These are phyloP conservation scores for Anthoptus insignis DNA, from an alignment of 2,888 invertebrate genomes.

Conservation along the genomic window DNA sequence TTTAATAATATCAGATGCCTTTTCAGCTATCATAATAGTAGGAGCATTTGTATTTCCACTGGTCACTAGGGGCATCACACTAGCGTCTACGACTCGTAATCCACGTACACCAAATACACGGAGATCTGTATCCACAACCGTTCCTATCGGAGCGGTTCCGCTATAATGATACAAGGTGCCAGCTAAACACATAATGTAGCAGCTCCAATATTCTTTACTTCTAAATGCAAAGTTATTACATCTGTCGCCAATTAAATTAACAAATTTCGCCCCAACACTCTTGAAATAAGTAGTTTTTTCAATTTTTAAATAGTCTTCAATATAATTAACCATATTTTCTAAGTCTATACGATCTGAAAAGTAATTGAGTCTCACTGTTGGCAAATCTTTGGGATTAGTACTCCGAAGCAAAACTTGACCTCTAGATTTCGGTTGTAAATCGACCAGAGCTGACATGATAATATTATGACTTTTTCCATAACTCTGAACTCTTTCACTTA, in stretches of 20 bases:
- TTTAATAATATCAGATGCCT: conserved; percentile 49
- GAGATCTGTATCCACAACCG: conserved; percentile 89
- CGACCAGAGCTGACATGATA: conserved; percentile 43
- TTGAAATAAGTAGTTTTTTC: conserved; percentile 69
- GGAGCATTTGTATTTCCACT: conserved; percentile 87
- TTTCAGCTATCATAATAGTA: conserved; percentile 55
- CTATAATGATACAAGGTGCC: conserved; percentile 90
- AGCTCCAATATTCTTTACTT: conserved; percentile 89
- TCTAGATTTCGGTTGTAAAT: conserved; percentile 75
- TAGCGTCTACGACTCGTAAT: conserved; percentile 49
- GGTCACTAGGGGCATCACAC: conserved; percentile 78
- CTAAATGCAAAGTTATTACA: conserved; percentile 42
- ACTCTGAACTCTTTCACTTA: conserved; percentile 51
- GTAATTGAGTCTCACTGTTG: conserved; percentile 87
- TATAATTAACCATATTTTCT: conserved; percentile 64
- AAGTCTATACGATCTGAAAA: conserved; percentile 83
- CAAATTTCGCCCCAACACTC: conserved; percentile 58
- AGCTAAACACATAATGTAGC: conserved; percentile 88
- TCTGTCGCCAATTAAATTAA: conserved; percentile 48
- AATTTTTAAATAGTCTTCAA: conserved; percentile 63
- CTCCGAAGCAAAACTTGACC: conserved; percentile 84
- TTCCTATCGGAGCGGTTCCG: conserved; percentile 91
- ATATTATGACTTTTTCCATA: conserved; percentile 45
- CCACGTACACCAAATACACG: conserved; percentile 88
- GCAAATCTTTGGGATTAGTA: conserved; percentile 81